phyloP scores from a whole-genome alignment of 1,140 invertebrate genomes.

The Liolophura sinensis region DNA sequence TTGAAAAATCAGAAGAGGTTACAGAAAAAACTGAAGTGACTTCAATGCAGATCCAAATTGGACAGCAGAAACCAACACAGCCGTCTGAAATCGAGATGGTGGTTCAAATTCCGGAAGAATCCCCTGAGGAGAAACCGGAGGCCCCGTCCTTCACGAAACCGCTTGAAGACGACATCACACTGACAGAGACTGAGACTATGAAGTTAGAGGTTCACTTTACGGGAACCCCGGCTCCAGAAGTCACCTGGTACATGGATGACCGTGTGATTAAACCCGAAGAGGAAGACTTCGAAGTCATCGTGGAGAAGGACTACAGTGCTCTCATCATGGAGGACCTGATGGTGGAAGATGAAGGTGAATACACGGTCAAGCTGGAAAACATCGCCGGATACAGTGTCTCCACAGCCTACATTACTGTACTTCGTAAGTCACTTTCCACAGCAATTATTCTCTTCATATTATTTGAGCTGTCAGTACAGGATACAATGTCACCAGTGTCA shows the following conservation, averaged over 20 bases:
- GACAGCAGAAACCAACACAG: slow-evolving; percentile 7
- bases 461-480: too few relatives aligned
- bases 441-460: too few relatives aligned
- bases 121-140: slow-evolving; percentile 10
- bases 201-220: slow-evolving; percentile 69
- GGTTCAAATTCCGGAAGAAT: not conserved
- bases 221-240: slow-evolving; percentile 87
- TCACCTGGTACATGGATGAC: slow-evolving; percentile 91
- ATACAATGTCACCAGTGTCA: too few relatives aligned
- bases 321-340: slow-evolving; percentile 48
- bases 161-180: slow-evolving; percentile 29
- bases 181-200: slow-evolving; percentile 30
- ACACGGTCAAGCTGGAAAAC: slow-evolving; percentile 47
- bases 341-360: slow-evolving; percentile 51
- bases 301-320: slow-evolving; percentile 35
- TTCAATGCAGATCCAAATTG: slow-evolving; percentile 1
- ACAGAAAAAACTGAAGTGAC: slow-evolving; percentile 18
- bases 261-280: slow-evolving; percentile 29
- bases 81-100: slow-evolving; percentile 9
- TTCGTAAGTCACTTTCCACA: slow-evolving; percentile 26
- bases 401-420: slow-evolving; percentile 38
- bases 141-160: slow-evolving; percentile 12
- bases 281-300: slow-evolving; percentile 31
- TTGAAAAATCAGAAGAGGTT: slow-evolving; percentile 12
- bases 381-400: slow-evolving; percentile 40